Base-by-base conservation (phyloP, 1,140 invertebrate genomes). In the Harpegnathos saltator region DNA sequence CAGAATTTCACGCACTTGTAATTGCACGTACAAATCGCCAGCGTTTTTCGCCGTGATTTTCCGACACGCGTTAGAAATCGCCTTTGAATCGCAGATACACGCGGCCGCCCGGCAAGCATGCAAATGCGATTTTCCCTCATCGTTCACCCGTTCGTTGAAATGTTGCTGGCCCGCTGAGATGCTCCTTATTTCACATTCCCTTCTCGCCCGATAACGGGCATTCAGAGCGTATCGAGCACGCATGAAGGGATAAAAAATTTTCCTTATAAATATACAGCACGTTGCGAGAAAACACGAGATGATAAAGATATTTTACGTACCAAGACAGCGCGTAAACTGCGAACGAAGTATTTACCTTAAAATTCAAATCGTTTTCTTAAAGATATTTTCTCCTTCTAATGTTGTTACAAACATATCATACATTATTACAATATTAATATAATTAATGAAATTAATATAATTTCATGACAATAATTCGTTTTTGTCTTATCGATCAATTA, bases 141-240 rank as follows among this genome's bases (percentile, higher is more conserved):
- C 71, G 19, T 74, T 69, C 38, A 0, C 7, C 11, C 26, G 24
- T 38, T 29, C 44, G 19, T 84, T 52, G 24, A 80, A 84, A 68
- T 15, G 24, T 5, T 68, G 54, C 48, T 56, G 22, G 19, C 11
- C 44, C 38, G 4, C 11, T 44, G 29, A n/a, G n/a, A 44, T 44
- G 38, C 17, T 26, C 50, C 56, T 59, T 74, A 68, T 81, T 56
- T 19, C 33, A 68, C 58, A 62, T 82, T 80, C 50, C 68, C 38
- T 58, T 24, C 33, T n/a, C n/a, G n/a, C 12, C 17, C 26, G 22
- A 33, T 63, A 61, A 48, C 61, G 14, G 22, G 50, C 58, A 85
- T 85, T 88, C 44, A 89, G 80, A 89, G 87, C 77, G 83, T 82
- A 77, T 89, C 82, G 58, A 3, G 26, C 72, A 38, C 12, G 38